Evolutionary conservation across 1,140 invertebrate genomes (phyloP), one percentile per base, ranked within the genome.

Genomic region (Drosophila takahashii): DNA sequence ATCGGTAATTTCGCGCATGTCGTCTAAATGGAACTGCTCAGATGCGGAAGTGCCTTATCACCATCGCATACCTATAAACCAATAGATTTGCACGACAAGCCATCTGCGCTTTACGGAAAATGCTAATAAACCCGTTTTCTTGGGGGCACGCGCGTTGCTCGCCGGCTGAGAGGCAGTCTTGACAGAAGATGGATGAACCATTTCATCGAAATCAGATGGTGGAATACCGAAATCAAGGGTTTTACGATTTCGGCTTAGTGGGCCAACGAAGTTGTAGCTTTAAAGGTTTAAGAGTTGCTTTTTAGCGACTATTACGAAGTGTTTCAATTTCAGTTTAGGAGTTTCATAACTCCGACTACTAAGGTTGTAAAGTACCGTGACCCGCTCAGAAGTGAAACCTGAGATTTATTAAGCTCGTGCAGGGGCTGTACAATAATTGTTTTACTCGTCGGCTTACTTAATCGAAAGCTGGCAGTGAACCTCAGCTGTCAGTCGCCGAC

Each of bases 51-150:
- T 71, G 64, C 26, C 22, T 70, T 69, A 52, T 53, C 16, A 47
- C 8, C 50, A 22, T 15, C 5, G 13, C 45, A 52, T 41, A 22
- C 39, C 29, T 51, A 45, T 61, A 45, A 42, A 51, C 39, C 37
- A n/a, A 57, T 72, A 56, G 32, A n/a, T 56, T 37, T 36, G 51
- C 58, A 37, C 51, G 16, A 8, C 27, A 32, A 5, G 34, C n/a
- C 59, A 56, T 37, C 27, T 75, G 47, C 10, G 53, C 18, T 34
- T 15, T n/a, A 7, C 18, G 32, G 39, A 50, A 77, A 69, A 77
- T 77, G 73, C 56, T 77, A 70, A 67, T 57, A 77, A 77, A 70
- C 74, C 57, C 10, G 74, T 77, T 77, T 44, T 53, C 4, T 27
- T 16, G 4, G 8, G 4, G 32, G 66, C 66, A 69, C 66, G 41